phyloP scores from a whole-genome alignment of 2,797 vertebrate species.

The Danio aesculapii region DNA sequence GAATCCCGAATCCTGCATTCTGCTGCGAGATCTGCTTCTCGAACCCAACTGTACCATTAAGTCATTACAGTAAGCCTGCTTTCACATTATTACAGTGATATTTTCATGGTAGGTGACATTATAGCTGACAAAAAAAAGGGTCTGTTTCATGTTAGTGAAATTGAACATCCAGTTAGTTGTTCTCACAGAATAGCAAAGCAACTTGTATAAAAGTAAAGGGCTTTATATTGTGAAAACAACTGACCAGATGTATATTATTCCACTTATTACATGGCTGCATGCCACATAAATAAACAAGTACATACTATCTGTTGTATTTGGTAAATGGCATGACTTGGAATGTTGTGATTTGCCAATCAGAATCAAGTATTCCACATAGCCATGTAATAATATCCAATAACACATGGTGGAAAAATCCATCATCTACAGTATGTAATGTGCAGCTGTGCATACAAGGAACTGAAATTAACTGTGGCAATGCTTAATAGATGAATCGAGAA shows the following conservation, averaged over 20 bases:
- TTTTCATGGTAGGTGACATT: background rate
- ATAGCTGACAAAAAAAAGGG: background rate
- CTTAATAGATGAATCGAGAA: background rate
- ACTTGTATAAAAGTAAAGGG: no score
- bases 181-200: no score
- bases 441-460: background rate
- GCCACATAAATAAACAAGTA: no score
- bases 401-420: background rate
- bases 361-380: no score
- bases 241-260: no score
- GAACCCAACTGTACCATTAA: slow-evolving; percentile 84
- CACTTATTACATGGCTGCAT: no score
- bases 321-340: no score
- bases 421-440: background rate
- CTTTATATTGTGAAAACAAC: no score
- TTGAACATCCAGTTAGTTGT: no score
- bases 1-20: slow-evolving; percentile 87
- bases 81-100: slow-evolving; percentile 29
- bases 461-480: background rate
- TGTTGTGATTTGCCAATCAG: no score
- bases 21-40: slow-evolving; percentile 87
- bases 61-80: slow-evolving; percentile 86
- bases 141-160: background rate
- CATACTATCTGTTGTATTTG: no score
- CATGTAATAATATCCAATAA: background rate